Conservation (phyloP, 2,888 invertebrate genomes). For the Luffia ferchaultella region DNA sequence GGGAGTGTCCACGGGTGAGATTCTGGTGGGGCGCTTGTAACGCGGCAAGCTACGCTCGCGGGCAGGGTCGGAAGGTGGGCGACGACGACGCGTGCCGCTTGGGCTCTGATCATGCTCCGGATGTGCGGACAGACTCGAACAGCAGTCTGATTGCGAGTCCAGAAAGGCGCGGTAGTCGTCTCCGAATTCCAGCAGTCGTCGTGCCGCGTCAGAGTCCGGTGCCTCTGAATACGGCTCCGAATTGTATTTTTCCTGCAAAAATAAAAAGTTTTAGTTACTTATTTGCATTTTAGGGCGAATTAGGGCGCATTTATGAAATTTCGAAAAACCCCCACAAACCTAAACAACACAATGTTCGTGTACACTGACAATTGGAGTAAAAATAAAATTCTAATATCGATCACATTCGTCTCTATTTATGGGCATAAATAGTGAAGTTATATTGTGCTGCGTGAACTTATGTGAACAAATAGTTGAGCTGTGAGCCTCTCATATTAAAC, state of each 20-base stretch:
- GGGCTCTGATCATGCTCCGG: conserved; percentile 49
- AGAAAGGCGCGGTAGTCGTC: conserved; percentile 91
- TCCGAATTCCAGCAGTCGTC: conserved; percentile 84
- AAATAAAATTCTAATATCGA: no score
- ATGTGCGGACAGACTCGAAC: conserved; percentile 79
- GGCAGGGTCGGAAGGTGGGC: conserved; percentile 48
- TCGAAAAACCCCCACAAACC: no score
- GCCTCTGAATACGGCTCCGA: conserved; percentile 91
- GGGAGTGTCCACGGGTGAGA: conserved; percentile 45
- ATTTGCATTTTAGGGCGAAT: no score
- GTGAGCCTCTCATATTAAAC: no score
- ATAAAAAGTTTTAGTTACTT: not conserved
- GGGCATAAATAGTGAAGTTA: no score
- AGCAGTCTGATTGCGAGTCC: conserved; percentile 90
- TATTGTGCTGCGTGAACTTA: no score
- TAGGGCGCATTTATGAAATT: no score
- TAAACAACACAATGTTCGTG: no score
- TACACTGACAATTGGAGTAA: no score
- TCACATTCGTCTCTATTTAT: no score
- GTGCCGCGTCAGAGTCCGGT: conserved; percentile 85
- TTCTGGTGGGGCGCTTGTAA: conserved; percentile 43
- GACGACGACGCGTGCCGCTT: conserved; percentile 36
- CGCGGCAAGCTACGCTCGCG: conserved; percentile 41
- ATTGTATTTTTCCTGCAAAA: conserved; percentile 84
- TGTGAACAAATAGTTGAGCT: no score